Evolutionary conservation across 2,797 vertebrate genomes (phyloP), one percentile per base, ranked within the genome.

Genomic region (Liparis tanakae): DNA sequence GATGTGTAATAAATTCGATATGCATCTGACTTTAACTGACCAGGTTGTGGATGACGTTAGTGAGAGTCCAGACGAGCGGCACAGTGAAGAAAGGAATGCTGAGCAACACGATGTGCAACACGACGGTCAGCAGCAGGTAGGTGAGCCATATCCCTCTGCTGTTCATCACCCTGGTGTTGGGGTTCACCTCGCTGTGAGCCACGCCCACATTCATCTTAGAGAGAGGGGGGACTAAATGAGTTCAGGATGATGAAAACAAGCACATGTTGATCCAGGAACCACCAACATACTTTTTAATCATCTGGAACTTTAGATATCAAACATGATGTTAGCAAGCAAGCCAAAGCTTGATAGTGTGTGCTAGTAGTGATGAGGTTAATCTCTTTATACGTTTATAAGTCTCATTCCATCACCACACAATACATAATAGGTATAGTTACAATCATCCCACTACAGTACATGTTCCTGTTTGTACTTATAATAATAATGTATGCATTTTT

Each of bases 151-250:
- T 96, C 33, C 97, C 97, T 54, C 96, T 93, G 86, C 97, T 97
- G 92, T 96, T 98, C 96, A 98, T 96, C 88, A 99, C 96, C 91
- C 96, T 89, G 0, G 96, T 98, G 94, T 99, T 99, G 89, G 97
- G 97, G 92, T 99, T 99, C 85, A 97, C 96, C 92, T 99, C 96
- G 39, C 97, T 97, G 95, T 98, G 97, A 81, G 97, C 97, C 77
- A 97, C 97, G 69, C 97, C 97, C 79, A 98, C 97, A 72, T 98
- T 98, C 97, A 99, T 99, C 93, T 93, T 91, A 67, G 55, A 41
- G 65, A 78, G 3, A 68, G 7, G 7, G 58, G 17, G 69, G 5
- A 74, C 3, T 44, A 33, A 39, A 13, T 17, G 2, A 10, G 10
- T 30, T 67, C 20, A 74, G 37, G 7, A 46, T 10, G 18, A 7